Evolutionary conservation across 2,113 vertebrate genomes (phyloP).

Genomic region (Turnix velox): DNA sequence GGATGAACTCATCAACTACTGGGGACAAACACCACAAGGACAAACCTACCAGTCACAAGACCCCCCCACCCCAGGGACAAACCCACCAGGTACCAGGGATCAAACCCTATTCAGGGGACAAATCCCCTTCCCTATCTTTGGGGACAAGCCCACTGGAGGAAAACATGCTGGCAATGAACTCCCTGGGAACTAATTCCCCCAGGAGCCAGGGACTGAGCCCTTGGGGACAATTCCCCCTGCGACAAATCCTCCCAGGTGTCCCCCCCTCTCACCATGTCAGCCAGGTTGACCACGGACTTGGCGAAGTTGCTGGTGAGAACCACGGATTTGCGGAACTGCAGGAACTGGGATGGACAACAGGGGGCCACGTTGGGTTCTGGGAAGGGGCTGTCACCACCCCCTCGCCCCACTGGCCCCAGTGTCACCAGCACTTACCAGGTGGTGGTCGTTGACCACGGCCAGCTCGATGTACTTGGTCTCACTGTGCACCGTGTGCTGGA

Average conservation of each 20-base stretch:
- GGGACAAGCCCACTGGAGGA: background rate
- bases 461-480: slow-evolving; percentile 97
- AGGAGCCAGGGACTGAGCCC: too few species aligned
- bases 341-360: slow-evolving; percentile 70
- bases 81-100: background rate
- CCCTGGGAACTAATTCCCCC: background rate
- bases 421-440: slow-evolving; percentile 73
- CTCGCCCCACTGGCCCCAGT: rapidly evolving
- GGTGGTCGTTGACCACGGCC: slow-evolving; percentile 91
- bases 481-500: slow-evolving; percentile 86
- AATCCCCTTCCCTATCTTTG: background rate
- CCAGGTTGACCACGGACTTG: slow-evolving; percentile 95
- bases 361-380: background rate
- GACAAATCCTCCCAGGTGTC: background rate
- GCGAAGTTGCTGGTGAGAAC: slow-evolving; percentile 93
- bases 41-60: background rate
- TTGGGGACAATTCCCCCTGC: too few species aligned
- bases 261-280: slow-evolving; percentile 82
- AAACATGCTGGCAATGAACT: background rate
- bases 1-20: background rate
- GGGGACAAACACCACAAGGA: background rate
- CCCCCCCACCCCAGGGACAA: too few species aligned
- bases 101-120: background rate
- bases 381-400: background rate
- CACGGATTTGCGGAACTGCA: slow-evolving; percentile 83